Evolutionary conservation across 1,140 invertebrate species (phyloP).

Genomic region (Planococcus citri): DNA sequence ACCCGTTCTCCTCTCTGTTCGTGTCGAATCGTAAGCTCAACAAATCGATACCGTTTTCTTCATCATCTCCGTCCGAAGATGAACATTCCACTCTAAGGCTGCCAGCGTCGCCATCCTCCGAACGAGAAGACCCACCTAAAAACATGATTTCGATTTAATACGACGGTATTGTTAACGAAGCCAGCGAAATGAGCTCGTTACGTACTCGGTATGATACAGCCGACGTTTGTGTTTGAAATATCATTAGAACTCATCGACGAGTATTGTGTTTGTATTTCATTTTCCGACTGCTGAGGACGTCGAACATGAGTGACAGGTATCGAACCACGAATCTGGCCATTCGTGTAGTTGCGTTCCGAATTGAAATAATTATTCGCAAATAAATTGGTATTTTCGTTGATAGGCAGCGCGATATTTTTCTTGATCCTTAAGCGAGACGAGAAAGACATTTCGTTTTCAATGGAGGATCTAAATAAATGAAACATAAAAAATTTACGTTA

Average conservation of each 20-base stretch:
- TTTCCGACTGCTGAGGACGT: neutral
- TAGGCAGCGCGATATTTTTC: slow-evolving; percentile 6
- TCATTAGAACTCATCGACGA: neutral
- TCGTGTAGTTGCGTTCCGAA: neutral
- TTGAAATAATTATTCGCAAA: neutral
- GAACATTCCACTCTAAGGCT: slow-evolving; percentile 5
- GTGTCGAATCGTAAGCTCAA: neutral
- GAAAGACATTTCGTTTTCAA: slow-evolving; percentile 13
- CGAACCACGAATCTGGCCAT: neutral
- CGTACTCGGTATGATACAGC: slow-evolving; percentile 1
- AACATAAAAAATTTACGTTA: too few relatives aligned
- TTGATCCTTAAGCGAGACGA: neutral
- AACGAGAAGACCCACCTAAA: slow-evolving; percentile 9
- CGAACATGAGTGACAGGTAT: neutral
- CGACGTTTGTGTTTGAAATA: neutral
- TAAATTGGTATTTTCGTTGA: slow-evolving; percentile 1
- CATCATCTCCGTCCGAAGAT: slow-evolving; percentile 9
- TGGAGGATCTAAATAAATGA: slow-evolving; percentile 1
- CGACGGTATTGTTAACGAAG: neutral
- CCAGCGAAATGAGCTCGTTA: neutral
- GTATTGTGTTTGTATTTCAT: neutral
- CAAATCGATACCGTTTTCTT: slow-evolving; percentile 9
- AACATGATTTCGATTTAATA: neutral
- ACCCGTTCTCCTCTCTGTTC: neutral
- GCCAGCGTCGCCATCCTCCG: neutral